Percentiles rank a stretch among this genome's conserved stretches.
Evolutionary conservation across 2,797 vertebrate species (phyloP).

Genomic region (Nannoperca obscura): DNA sequence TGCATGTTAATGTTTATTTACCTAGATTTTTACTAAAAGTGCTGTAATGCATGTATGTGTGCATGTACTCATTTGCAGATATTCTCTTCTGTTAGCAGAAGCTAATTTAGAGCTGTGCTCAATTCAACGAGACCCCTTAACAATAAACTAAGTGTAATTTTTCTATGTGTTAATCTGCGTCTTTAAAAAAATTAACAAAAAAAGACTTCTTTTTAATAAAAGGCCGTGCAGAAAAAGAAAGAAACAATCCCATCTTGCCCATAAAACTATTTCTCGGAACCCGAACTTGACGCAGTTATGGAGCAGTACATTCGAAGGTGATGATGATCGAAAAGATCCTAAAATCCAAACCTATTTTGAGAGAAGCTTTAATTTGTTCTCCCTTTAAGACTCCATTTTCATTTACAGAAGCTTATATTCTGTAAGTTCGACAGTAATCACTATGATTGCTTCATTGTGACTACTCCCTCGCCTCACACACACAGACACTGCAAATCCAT

Average conservation of each 20-base stretch:
- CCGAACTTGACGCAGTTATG: neutral
- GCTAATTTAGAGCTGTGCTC: neutral
- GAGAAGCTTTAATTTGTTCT: neutral
- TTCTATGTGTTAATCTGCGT: neutral
- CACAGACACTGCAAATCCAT: conserved; percentile 32
- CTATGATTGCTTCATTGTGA: conserved; percentile 25
- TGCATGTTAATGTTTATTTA: neutral
- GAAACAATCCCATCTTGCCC: neutral
- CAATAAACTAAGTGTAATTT: neutral
- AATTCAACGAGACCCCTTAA: neutral
- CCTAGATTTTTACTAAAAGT: neutral
- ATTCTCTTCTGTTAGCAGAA: neutral
- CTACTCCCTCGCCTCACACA: conserved; percentile 6
- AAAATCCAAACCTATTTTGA: neutral
- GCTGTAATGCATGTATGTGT: neutral
- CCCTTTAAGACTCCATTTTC: neutral
- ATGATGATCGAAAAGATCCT: neutral
- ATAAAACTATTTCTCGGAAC: neutral
- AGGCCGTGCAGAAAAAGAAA: neutral
- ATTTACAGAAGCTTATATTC: neutral
- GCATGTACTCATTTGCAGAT: neutral
- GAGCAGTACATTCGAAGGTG: neutral
- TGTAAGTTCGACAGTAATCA: conserved; percentile 21
- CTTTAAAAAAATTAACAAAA: neutral
- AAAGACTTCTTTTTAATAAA: neutral